These are phyloP conservation scores for Andrena chrysosceles DNA, from an alignment of 2,888 invertebrate species.

Conservation along the genomic window DNA sequence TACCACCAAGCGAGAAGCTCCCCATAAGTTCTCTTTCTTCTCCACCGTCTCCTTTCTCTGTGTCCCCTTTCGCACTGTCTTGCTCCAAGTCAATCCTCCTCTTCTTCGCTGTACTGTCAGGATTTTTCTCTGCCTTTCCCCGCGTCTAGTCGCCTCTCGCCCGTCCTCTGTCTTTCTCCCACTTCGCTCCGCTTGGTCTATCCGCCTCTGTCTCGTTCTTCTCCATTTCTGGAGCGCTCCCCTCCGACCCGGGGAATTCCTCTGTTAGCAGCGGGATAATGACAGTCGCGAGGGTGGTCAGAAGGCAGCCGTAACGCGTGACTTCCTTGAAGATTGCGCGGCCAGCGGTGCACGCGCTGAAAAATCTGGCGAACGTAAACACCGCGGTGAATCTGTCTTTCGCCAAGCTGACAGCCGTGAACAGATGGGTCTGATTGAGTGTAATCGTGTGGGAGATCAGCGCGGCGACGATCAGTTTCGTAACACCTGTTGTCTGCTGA, in stretches of 20 bases:
- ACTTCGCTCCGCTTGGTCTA: neutral
- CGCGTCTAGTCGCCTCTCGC: neutral
- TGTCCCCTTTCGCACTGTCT: conserved; percentile 13
- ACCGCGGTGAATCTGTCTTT: conserved; percentile 29
- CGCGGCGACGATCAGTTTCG: conserved; percentile 31
- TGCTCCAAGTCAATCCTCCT: conserved; percentile 7
- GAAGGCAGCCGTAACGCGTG: conserved; percentile 62
- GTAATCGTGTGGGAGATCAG: conserved; percentile 27
- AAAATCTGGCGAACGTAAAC: conserved; percentile 41
- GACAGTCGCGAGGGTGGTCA: conserved; percentile 77
- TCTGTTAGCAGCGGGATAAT: conserved; percentile 68
- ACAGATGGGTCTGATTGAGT: conserved; percentile 24
- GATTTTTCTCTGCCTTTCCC: neutral
- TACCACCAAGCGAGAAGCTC: conserved; percentile 44
- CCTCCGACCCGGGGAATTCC: conserved; percentile 35
- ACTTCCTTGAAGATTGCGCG: conserved; percentile 59
- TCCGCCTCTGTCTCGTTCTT: conserved; percentile 13
- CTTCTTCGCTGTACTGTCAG: conserved; percentile 1
- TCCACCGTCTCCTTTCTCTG: neutral
- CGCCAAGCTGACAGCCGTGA: conserved; percentile 6
- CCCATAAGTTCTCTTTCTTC: conserved; percentile 31
- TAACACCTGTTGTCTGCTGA: conserved; percentile 32
- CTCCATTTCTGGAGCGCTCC: conserved; percentile 9
- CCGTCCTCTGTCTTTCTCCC: conserved; percentile 4
- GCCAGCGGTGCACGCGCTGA: conserved; percentile 39